These are phyloP conservation scores for Sminthurinus signatus DNA, from an alignment of 1,140 invertebrate species.

Conservation along the genomic window DNA sequence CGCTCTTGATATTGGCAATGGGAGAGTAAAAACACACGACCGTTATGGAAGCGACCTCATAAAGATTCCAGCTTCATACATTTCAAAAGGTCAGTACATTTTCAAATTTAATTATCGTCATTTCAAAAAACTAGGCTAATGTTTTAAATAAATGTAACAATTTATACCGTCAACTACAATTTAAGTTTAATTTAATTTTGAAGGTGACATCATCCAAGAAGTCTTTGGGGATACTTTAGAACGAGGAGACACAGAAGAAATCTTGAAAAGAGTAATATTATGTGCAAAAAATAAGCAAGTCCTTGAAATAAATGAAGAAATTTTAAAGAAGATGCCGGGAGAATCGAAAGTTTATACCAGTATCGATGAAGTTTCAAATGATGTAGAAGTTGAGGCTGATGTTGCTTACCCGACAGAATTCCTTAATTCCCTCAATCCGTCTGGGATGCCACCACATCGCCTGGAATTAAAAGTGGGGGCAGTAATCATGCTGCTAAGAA, in stretches of 20 bases:
- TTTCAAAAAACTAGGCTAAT: too few relatives aligned
- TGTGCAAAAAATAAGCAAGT: conserved; percentile 21
- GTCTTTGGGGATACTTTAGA: conserved; percentile 3
- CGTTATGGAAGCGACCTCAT: too few relatives aligned
- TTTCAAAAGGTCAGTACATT: neutral
- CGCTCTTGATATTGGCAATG: neutral
- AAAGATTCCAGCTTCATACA: too few relatives aligned
- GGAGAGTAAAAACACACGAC: too few relatives aligned
- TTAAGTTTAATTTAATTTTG: neutral
- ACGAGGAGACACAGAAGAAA: neutral
- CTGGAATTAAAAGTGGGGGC: conserved; percentile 46
- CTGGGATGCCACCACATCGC: conserved; percentile 46
- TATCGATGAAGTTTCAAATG: neutral
- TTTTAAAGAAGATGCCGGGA: conserved; percentile 9
- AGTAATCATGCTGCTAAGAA: conserved; percentile 46
- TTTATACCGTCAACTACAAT: too few relatives aligned
- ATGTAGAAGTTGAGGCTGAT: conserved; percentile 28
- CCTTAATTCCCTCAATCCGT: conserved; percentile 44
- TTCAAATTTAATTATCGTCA: neutral
- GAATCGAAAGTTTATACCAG: conserved; percentile 16
- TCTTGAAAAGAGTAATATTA: conserved; percentile 8
- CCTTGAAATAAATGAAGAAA: conserved; percentile 19
- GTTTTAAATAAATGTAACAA: too few relatives aligned
- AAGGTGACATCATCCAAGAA: neutral
- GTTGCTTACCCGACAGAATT: conserved; percentile 44